Percentiles rank a stretch among this genome's conserved stretches.
Evolutionary conservation across 2,888 invertebrate species (phyloP).

Genomic region (Conchocele bisecta): DNA sequence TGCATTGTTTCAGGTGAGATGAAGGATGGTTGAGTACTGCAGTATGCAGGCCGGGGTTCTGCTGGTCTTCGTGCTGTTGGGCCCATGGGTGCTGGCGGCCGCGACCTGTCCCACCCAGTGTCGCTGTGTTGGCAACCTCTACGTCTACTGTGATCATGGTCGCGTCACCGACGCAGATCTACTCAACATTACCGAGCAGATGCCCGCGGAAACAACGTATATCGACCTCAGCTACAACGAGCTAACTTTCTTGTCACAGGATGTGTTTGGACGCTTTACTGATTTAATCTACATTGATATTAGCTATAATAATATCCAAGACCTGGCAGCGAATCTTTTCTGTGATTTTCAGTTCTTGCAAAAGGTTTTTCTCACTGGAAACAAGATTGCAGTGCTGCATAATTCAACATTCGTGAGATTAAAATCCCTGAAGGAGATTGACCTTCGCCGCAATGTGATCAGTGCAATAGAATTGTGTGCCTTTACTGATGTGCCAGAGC

Average conservation of each 20-base stretch:
- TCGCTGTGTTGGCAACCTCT: constrained; percentile 60
- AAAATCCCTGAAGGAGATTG: constrained; percentile 45
- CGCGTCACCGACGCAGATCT: constrained; percentile 55
- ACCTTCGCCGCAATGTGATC: constrained; percentile 55
- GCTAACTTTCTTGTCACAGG: constrained; percentile 38
- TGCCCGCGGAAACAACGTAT: constrained; percentile 62
- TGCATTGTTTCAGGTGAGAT: constrained; percentile 40
- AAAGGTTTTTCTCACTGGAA: constrained; percentile 56
- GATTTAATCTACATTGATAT: constrained; percentile 57
- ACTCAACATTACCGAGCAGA: constrained; percentile 26
- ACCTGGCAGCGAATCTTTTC: constrained; percentile 47
- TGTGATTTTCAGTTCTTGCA: constrained; percentile 48
- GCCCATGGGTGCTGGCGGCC: constrained; percentile 30
- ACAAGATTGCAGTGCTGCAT: constrained; percentile 44
- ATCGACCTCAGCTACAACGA: constrained; percentile 67
- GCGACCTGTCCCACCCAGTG: constrained; percentile 67
- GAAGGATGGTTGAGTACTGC: constrained; percentile 36
- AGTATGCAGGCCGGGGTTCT: constrained; percentile 20
- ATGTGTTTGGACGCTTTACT: constrained; percentile 52
- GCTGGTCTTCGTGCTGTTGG: constrained; percentile 24
- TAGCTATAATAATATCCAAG: constrained; percentile 53
- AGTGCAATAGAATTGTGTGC: constrained; percentile 51
- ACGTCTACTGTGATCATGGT: constrained; percentile 66
- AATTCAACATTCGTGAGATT: constrained; percentile 52
- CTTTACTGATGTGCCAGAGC: constrained; percentile 47